Conservation (phyloP, 2,797 vertebrate genomes). For the Neostethus bicornis region DNA sequence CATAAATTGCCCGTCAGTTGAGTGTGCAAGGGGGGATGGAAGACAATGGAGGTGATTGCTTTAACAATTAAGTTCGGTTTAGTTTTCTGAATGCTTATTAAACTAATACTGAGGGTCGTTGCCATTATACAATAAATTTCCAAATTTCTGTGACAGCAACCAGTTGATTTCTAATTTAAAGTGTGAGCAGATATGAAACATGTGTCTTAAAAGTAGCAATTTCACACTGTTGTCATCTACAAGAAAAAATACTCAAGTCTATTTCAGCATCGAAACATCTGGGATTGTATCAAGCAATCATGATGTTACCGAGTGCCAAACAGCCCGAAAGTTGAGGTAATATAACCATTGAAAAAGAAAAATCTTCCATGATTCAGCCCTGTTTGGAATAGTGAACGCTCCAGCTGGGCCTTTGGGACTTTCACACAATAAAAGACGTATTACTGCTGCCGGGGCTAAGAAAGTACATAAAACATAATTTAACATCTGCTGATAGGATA, state of each 20-base stretch:
- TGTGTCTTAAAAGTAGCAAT: background rate
- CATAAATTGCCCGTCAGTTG: no score
- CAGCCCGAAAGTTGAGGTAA: background rate
- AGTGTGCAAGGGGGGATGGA: no score
- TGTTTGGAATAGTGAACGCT: background rate
- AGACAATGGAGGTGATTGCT: no score
- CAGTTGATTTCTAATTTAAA: no score
- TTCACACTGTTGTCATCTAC: background rate
- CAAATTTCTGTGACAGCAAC: no score
- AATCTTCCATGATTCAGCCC: background rate
- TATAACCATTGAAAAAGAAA: background rate
- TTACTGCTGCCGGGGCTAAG: conserved; percentile 1
- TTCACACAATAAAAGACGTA: background rate
- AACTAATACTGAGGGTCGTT: no score
- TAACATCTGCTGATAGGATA: background rate
- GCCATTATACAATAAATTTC: no score
- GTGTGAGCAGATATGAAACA: background rate
- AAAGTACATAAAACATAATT: conserved; percentile 11
- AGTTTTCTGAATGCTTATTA: no score
- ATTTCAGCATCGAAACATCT: conserved; percentile 2
- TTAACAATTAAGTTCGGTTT: no score
- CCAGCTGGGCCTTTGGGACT: background rate
- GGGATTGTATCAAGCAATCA: background rate
- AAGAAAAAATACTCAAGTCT: background rate
- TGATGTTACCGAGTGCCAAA: conserved; percentile 3